A percentile compares a stretch with the other conserved stretches of the same genome.
Conservation (phyloP, 2,888 invertebrate species). For the Linnaemya vulpina region DNA sequence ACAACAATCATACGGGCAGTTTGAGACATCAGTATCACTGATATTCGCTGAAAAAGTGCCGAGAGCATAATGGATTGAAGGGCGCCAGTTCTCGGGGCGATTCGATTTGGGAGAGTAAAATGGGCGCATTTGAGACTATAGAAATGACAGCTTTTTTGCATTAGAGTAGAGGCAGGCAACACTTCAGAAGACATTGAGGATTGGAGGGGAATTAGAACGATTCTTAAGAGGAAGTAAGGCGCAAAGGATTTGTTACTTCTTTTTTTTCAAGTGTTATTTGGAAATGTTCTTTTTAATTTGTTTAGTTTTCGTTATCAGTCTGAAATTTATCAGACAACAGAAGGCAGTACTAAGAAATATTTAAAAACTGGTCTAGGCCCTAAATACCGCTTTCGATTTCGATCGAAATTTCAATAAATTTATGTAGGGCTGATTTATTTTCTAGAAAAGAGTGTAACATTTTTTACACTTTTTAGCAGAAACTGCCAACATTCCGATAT, state of each 20-base stretch:
- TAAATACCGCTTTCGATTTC: no score
- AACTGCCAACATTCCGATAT: no score
- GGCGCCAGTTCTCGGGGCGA: conserved; percentile 70
- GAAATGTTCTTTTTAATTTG: no score
- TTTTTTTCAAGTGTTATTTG: neutral
- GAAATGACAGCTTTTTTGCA: conserved; percentile 78
- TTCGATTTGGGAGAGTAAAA: conserved; percentile 54
- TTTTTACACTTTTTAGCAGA: no score
- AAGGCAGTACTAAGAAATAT: no score
- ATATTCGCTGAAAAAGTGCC: conserved; percentile 79
- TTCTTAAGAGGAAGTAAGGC: neutral
- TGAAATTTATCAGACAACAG: no score
- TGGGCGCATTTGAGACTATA: conserved; percentile 74
- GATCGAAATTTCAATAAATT: no score
- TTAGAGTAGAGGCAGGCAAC: conserved; percentile 20
- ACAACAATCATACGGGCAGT: conserved; percentile 77
- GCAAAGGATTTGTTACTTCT: neutral
- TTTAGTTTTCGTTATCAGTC: no score
- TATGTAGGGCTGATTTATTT: no score
- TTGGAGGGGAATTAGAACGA: neutral
- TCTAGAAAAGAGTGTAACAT: no score
- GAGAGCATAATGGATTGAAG: conserved; percentile 61
- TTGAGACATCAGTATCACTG: conserved; percentile 80
- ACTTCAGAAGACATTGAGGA: neutral
- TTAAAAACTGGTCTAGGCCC: no score